Base-by-base conservation (phyloP, 2,888 invertebrate species). In the Onthophagus sagittarius region DNA sequence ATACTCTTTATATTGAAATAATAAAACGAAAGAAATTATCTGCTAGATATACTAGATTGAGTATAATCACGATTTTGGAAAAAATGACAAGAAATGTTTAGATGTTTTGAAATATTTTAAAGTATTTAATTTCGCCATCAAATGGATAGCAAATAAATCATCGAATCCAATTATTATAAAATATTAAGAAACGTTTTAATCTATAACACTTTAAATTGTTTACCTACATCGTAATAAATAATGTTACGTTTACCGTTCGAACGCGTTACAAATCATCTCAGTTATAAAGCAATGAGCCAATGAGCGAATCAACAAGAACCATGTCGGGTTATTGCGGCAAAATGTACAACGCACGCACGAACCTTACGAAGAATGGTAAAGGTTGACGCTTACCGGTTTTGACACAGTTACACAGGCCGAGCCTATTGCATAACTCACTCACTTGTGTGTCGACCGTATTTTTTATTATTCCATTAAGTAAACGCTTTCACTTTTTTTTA, bases 181-280 rank as follows among this genome's bases (percentile, higher is more conserved):
- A 2, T 23, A 23, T 23, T 23, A n/a, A n/a, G 23, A 23, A 23
- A 23, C 23, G 2, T 23, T 23, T 23, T 23, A 23, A 23, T 23
- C 23, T 23, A 23, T 23, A 23, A 23, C 23, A 23, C 23, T 23
- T 23, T 23, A 23, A 23, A 23, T 23, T 23, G 23, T 23, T 23
- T 23, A 23, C 23, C 23, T 23, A 23, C 23, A 23, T 23, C 23
- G 23, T 3, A n/a, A n/a, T n/a, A 23, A 23, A 23, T 23, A 23
- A 23, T 23, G 23, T 23, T 23, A 23, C 23, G 23, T 23, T 23
- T 23, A 23, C 23, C 23, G 23, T 23, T 23, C 23, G 23, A 23
- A 63, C 62, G 62, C 71, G 71, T 63, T 71, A 31, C 13, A 63
- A 71, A 71, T 53, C 39, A 53, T 53, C 39, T 53, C 39, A 7